Base-by-base conservation (phyloP, 2,797 vertebrate species). In the Vipera ursinii region DNA sequence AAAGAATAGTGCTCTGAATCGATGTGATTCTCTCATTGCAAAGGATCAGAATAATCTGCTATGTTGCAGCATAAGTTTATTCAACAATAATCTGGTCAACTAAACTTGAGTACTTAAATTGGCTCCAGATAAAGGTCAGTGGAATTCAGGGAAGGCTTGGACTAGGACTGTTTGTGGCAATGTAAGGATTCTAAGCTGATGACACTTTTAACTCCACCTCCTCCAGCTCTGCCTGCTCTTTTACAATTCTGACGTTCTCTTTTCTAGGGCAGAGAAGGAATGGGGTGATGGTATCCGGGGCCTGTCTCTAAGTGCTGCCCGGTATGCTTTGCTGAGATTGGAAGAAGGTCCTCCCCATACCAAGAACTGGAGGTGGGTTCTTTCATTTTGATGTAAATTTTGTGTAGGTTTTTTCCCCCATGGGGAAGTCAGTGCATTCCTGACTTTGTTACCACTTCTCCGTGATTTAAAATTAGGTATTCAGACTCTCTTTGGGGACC, bases 211-310 rank as follows among this genome's bases (percentile, higher is more conserved):
- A 73, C 6, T 1, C 65, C 6, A 1, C n/a, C 65, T 1, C 65
- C 15, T 1, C 65, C 15, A 73, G 65, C 65, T 73, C 32, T 73
- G 32, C 6, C 15, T 38, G 69, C 15, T 73, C 15, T 73, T 38
- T 2, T 69, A 38, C 32, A 38, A 73, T 38, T 38, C 87, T 91
- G 48, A 94, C 59, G 53, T 97, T 82, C 65, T 92, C 78, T 93
- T 92, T 96, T 89, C 1, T 96, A 99, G 99, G 90, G 99, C 99
- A 14, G 99, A 99, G 97, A 99, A 99, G 96, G 99, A 99, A 94
- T 99, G 99, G 99, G 99, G 99, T 0, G 99, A 99, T 1, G 99
- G 99, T 22, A 99, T 99, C 90, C 98, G 99, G 91, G 99, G 99
- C 65, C 97, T 99, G 88, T 99, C 99, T 0, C 98, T 99, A 17